These are phyloP conservation scores for Camptogramma bilineatum DNA, from an alignment of 2,888 invertebrate species.

Conservation along the genomic window DNA sequence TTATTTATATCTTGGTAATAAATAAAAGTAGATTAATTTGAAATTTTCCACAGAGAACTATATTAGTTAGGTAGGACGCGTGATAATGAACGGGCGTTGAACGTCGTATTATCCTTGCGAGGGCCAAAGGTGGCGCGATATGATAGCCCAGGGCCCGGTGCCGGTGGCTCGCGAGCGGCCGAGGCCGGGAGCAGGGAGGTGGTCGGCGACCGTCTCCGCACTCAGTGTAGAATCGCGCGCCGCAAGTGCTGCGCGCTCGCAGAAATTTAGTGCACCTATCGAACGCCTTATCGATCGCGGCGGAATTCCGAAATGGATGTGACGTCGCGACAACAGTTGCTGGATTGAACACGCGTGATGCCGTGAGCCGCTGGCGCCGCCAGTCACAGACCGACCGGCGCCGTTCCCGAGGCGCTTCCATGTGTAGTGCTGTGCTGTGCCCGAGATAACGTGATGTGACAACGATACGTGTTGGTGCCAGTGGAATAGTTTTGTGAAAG, in stretches of 20 bases:
- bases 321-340: slow-evolving; percentile 59
- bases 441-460: slow-evolving; percentile 84
- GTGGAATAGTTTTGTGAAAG: slow-evolving; percentile 85
- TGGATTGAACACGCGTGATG: slow-evolving; percentile 64
- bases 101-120: slow-evolving; percentile 72
- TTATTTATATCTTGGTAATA: slow-evolving; percentile 28
- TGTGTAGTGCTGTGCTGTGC: slow-evolving; percentile 64
- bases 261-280: slow-evolving; percentile 65
- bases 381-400: slow-evolving; percentile 74
- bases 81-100: slow-evolving; percentile 72
- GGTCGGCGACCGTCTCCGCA: slow-evolving; percentile 67
- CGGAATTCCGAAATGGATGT: slow-evolving; percentile 68
- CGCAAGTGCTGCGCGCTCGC: slow-evolving; percentile 80
- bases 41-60: slow-evolving; percentile 39
- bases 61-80: slow-evolving; percentile 46
- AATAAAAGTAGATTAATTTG: slow-evolving; percentile 30
- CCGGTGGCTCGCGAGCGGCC: slow-evolving; percentile 59
- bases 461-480: slow-evolving; percentile 76
- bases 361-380: slow-evolving; percentile 56
- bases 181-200: slow-evolving; percentile 79
- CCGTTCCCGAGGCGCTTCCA: slow-evolving; percentile 60
- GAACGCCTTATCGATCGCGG: slow-evolving; percentile 70
- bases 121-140: slow-evolving; percentile 77
- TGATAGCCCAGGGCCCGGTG: slow-evolving; percentile 69
- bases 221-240: slow-evolving; percentile 81